Conservation (phyloP, 1,140 invertebrate genomes). For the Aradophagus sp. region DNA sequence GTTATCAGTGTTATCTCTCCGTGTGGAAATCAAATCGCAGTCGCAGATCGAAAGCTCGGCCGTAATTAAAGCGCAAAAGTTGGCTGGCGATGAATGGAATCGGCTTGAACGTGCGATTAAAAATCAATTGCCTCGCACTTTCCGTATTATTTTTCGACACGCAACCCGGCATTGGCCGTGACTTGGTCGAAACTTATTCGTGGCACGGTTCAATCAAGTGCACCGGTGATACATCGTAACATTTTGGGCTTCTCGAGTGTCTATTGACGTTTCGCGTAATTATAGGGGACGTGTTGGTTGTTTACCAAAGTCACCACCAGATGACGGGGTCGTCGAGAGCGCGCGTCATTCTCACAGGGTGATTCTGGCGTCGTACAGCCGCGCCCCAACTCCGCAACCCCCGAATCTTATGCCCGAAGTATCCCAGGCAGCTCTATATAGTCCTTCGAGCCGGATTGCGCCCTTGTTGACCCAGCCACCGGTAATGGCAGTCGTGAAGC, state of each 20-base stretch:
- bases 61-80: slow-evolving; percentile 39
- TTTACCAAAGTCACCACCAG: slow-evolving; percentile 74
- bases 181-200: not conserved
- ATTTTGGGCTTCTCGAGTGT: slow-evolving; percentile 16
- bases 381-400: slow-evolving; percentile 34
- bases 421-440: slow-evolving; percentile 44
- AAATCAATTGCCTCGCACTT: slow-evolving; percentile 23
- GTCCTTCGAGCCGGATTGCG: slow-evolving; percentile 34
- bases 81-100: slow-evolving; percentile 5
- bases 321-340: slow-evolving; percentile 65
- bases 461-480: slow-evolving; percentile 66
- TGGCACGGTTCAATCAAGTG: not conserved
- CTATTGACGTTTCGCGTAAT: slow-evolving; percentile 35
- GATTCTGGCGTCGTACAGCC: slow-evolving; percentile 65
- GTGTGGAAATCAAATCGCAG: slow-evolving; percentile 36
- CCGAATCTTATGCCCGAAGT: slow-evolving; percentile 38
- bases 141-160: slow-evolving; percentile 5
- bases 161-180: too few relatives aligned
- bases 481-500: slow-evolving; percentile 69
- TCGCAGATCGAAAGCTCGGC: slow-evolving; percentile 18
- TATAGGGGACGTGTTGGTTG: slow-evolving; percentile 54
- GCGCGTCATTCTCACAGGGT: slow-evolving; percentile 66
- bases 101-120: slow-evolving; percentile 3
- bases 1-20: slow-evolving; percentile 43
- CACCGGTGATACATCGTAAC: too few relatives aligned